Evolutionary conservation across 2,113 vertebrate genomes (phyloP).

Genomic region (Nothocercus julius): DNA sequence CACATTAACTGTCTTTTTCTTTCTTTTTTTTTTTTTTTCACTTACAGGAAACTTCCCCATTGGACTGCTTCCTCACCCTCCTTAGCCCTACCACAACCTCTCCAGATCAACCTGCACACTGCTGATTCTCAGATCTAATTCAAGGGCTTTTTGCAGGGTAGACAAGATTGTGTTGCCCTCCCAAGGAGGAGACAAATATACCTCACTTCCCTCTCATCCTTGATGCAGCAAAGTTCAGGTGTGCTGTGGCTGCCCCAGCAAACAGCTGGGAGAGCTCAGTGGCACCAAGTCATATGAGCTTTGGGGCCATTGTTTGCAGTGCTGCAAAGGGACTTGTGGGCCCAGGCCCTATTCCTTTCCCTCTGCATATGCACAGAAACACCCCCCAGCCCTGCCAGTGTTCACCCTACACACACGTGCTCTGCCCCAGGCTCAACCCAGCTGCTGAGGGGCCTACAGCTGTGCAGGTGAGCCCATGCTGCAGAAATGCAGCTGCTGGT

Average conservation of each 20-base stretch:
- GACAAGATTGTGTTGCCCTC: background rate
- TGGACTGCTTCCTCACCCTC: background rate
- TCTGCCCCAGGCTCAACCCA: background rate
- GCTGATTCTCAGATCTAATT: background rate
- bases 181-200: background rate
- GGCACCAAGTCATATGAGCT: background rate
- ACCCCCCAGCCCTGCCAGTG: background rate
- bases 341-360: background rate
- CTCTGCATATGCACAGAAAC: too few relatives aligned
- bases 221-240: background rate
- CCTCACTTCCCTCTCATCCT: background rate
- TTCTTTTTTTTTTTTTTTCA: background rate
- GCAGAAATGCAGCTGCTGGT: background rate
- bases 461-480: background rate
- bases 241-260: rapidly evolving
- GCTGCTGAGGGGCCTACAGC: background rate
- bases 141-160: background rate
- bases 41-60: background rate
- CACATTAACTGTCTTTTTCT: rapidly evolving
- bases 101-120: background rate
- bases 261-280: background rate
- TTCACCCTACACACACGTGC: background rate
- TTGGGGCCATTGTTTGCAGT: background rate
- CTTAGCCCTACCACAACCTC: background rate
- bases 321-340: background rate